A percentile compares a stretch with the other conserved stretches of the same genome.
phyloP scores from a whole-genome alignment of 2,888 invertebrate species.

The Hirtodrosophila confusa region DNA sequence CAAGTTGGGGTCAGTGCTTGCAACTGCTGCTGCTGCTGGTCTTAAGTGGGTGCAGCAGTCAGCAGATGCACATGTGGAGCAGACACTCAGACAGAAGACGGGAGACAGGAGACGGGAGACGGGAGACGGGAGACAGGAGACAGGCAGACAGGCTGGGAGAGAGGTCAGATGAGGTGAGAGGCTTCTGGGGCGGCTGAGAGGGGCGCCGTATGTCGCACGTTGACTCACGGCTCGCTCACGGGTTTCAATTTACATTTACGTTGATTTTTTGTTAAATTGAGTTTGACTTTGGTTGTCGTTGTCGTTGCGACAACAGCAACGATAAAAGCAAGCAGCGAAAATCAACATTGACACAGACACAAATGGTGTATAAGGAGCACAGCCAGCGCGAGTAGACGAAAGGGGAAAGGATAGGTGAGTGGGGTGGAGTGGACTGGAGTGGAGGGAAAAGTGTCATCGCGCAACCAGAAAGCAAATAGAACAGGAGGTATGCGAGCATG shows the following conservation, averaged over 20 bases:
- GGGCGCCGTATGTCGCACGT: constrained; percentile 32
- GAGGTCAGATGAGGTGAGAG: neutral
- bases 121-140: neutral
- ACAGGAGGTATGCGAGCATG: constrained; percentile 4
- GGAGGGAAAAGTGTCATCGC: constrained; percentile 12
- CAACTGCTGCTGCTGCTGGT: neutral
- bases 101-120: neutral
- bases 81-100: neutral
- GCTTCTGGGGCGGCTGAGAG: neutral
- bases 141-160: neutral
- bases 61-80: constrained; percentile 36
- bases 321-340: constrained; percentile 45
- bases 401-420: neutral
- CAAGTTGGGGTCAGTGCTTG: constrained; percentile 43
- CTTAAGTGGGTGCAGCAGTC: constrained; percentile 41
- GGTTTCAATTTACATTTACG: constrained; percentile 75
- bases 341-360: constrained; percentile 70
- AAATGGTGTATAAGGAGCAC: constrained; percentile 47
- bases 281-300: constrained; percentile 72
- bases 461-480: constrained; percentile 40
- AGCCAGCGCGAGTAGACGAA: neutral
- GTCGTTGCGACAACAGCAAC: constrained; percentile 31
- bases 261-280: constrained; percentile 77
- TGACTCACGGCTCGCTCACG: constrained; percentile 54
- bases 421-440: neutral